These are phyloP conservation scores for Mesoclemmys tuberculata DNA, from an alignment of 2,113 vertebrate species.

Conservation along the genomic window DNA sequence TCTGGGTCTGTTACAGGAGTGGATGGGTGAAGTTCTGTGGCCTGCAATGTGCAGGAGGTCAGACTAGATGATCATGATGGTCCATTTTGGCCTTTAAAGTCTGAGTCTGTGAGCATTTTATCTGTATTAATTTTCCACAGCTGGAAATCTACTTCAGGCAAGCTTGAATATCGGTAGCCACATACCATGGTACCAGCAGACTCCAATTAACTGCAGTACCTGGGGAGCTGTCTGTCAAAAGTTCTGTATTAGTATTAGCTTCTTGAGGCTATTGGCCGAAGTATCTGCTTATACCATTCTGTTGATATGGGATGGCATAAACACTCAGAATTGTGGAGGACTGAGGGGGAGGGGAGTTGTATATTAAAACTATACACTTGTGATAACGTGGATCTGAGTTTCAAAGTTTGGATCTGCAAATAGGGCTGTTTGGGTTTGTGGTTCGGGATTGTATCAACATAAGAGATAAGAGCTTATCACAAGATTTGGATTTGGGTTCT, in stretches of 20 bases:
- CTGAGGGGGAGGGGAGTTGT: not conserved
- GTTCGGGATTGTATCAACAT: not conserved
- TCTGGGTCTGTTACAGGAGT: not conserved
- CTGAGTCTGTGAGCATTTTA: not conserved
- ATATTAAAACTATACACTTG: conserved; percentile 25
- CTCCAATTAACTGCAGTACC: conserved; percentile 10
- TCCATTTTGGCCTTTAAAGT: not conserved
- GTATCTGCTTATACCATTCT: not conserved
- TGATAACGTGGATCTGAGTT: not conserved
- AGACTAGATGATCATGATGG: not conserved
- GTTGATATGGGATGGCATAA: not conserved
- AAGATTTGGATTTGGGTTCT: not conserved
- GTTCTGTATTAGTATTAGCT: conserved; percentile 54
- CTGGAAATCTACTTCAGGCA: not conserved
- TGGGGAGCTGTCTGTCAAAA: conserved; percentile 43
- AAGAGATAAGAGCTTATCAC: conserved; percentile 37
- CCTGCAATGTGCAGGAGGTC: not conserved
- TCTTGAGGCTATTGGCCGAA: conserved; percentile 40
- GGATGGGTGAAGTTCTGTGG: not conserved
- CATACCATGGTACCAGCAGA: not conserved
- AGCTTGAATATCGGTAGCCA: not conserved
- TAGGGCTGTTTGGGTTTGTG: conserved; percentile 17
- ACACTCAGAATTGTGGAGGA: not conserved
- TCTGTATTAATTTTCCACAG: conserved; percentile 14
- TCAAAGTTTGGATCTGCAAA: not conserved